Conservation (phyloP, 2,888 invertebrate genomes). For the Meiosimyza platycephala region DNA sequence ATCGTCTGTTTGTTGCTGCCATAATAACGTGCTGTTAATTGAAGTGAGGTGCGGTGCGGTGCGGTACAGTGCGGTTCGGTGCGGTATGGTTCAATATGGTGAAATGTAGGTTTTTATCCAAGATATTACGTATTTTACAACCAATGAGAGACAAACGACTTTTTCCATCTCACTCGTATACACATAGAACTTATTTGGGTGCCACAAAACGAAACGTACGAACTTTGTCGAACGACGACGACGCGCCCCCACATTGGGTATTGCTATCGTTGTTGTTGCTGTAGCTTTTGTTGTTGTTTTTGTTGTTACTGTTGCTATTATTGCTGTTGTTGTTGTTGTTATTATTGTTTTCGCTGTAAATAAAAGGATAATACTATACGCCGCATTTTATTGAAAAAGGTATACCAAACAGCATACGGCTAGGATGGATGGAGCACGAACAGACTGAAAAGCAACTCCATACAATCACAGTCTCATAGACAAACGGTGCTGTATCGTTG, state of each 20-base stretch:
- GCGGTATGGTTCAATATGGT: no score
- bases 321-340: no score
- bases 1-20: no score
- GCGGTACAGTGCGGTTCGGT: no score
- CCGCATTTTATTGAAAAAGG: background rate
- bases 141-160: constrained; percentile 15
- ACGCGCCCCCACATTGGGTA: constrained; percentile 9
- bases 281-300: background rate
- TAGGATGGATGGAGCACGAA: background rate
- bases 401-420: background rate
- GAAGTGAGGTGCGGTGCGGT: no score
- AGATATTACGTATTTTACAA: constrained; percentile 5
- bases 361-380: constrained; percentile 11
- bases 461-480: no score
- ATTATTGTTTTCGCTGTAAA: background rate
- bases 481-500: no score
- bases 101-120: no score
- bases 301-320: background rate
- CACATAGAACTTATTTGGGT: constrained; percentile 6
- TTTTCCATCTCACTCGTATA: constrained; percentile 11
- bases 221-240: background rate
- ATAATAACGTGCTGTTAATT: no score
- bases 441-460: background rate
- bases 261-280: background rate
- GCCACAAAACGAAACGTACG: no score